phyloP scores from a whole-genome alignment of 1,140 invertebrate genomes.

The Drosophila pruinosa region DNA sequence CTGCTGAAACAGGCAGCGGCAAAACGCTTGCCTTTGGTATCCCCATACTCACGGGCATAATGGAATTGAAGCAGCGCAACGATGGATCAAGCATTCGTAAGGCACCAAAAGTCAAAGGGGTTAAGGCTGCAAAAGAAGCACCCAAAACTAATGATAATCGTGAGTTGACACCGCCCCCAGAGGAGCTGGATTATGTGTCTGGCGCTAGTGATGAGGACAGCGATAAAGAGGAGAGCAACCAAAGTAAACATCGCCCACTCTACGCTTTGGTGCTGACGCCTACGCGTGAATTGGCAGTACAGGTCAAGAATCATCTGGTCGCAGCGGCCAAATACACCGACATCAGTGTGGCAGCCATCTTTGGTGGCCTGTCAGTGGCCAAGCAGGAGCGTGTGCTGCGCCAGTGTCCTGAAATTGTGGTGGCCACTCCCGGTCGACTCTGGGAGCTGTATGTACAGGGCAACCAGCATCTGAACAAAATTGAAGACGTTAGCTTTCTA shows the following conservation, averaged over 20 bases:
- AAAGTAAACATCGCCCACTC: constrained; percentile 84
- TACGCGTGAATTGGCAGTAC: constrained; percentile 97
- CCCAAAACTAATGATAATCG: constrained; percentile 55
- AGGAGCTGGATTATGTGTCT: constrained; percentile 72
- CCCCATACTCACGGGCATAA: constrained; percentile 93
- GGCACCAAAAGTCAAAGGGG: constrained; percentile 80
- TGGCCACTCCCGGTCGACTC: constrained; percentile 97
- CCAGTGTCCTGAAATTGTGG: constrained; percentile 94
- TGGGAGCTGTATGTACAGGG: constrained; percentile 95
- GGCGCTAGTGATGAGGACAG: constrained; percentile 81
- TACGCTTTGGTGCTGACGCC: constrained; percentile 95
- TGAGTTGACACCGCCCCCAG: constrained; percentile 72
- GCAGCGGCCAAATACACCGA: constrained; percentile 91
- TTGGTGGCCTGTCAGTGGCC: constrained; percentile 94
- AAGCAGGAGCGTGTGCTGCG: constrained; percentile 95
- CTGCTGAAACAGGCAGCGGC: constrained; percentile 98
- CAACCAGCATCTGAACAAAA: constrained; percentile 89
- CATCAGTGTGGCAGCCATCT: constrained; percentile 87
- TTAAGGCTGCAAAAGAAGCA: constrained; percentile 47
- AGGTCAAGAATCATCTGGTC: constrained; percentile 94
- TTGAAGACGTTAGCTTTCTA: constrained; percentile 90
- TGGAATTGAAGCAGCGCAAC: constrained; percentile 86
- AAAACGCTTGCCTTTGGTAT: constrained; percentile 99
- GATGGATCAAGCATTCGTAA: constrained; percentile 63
- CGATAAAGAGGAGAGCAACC: constrained; percentile 67